Evolutionary conservation across 53 echinoderm and acorn worm genomes (phyloP), one percentile per base, ranked within the genome.

Genomic region (Holothuria leucospilota): DNA sequence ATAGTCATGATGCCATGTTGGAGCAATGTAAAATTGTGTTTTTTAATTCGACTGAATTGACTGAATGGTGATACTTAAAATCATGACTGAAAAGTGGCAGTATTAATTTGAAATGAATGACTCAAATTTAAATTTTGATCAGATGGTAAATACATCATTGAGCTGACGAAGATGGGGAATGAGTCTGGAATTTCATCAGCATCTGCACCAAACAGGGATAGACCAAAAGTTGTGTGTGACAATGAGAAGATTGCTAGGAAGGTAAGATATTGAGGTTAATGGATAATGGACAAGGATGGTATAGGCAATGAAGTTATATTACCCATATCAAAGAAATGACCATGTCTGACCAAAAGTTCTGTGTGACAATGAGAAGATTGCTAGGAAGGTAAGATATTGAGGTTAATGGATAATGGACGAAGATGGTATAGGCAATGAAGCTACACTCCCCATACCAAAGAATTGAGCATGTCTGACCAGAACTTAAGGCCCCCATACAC

Each of bases 221-320:
- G 95, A 77, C 98, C 98, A 20, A 91, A 90, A 89, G 98, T 97
- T 0, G 93, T 90, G 62, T 97, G 95, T 84, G 98, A 95, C 34
- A 94, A 82, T 38, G 93, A 93, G 42, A 90, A 84, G 68, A 90
- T 93, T 28, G 98, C 98, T 23, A 93, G 91, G 62, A 97, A 97
- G 91, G 98, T 97, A 88, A 70, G 38, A 69, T 15, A 11, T 51
- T 51, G 8, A 51, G n/a, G 28, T 51, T 15, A 56, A 5, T 51
- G 6, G n/a, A 25, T 1, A 15, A 6, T n/a, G 29, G 26, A 28
- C 53, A 18, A 8, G 29, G 58, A 16, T 9, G 51, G 80, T 52
- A 29, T 53, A 8, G 26, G 56, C 4, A 42, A 16, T 21, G 42
- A 18, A 4, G 6, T 14, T 20, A 13, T 11, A 34, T 3, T 34